Conservation (phyloP, 2,797 vertebrate species). For the Sarcophilus harrisii region DNA sequence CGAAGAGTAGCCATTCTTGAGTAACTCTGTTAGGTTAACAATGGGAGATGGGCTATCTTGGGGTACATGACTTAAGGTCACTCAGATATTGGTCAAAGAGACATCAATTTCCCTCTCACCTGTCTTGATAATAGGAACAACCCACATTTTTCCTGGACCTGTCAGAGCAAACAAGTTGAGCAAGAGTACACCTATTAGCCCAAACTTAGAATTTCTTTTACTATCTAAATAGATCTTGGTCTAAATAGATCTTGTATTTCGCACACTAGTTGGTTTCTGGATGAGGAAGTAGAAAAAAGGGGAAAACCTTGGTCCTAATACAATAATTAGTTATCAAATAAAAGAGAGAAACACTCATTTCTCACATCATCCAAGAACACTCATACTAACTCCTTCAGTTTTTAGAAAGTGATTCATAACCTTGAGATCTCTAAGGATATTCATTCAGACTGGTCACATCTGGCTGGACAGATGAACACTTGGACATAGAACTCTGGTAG, state of each 20-base stretch:
- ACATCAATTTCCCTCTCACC: not conserved
- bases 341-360: not conserved
- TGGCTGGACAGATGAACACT: not conserved
- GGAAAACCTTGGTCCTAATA: not conserved
- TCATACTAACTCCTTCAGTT: not conserved
- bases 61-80: no score
- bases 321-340: not conserved
- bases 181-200: not conserved
- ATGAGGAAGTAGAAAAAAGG: not conserved
- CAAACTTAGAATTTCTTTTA: not conserved
- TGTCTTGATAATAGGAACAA: not conserved
- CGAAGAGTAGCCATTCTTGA: not conserved
- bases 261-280: not conserved
- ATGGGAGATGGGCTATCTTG: not conserved
- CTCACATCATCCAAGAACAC: not conserved
- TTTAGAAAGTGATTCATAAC: not conserved
- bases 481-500: not conserved
- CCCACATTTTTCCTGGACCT: not conserved
- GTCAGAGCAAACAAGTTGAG: not conserved
- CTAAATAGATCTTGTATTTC: not conserved
- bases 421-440: not conserved
- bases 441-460: not conserved
- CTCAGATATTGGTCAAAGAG: not conserved
- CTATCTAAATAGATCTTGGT: no score
- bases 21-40: not conserved